Conservation (phyloP, 2,797 vertebrate genomes). For the Scyliorhinus canicula region DNA sequence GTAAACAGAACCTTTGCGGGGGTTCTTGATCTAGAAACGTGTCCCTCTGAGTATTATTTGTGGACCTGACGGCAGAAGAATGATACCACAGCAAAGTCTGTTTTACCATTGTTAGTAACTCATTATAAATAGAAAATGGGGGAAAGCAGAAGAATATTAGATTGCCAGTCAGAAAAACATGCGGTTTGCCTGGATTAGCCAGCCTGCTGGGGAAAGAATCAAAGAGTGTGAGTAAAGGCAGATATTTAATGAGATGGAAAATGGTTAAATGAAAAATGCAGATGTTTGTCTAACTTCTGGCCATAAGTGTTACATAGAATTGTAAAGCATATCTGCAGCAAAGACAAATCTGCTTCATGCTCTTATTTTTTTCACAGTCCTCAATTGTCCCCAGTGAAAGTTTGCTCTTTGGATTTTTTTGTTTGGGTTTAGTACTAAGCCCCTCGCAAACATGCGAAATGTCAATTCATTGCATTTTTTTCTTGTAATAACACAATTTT, state of each 20-base stretch:
- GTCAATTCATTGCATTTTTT: background rate
- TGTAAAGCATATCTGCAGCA: background rate
- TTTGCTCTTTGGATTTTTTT: background rate
- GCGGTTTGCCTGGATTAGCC: background rate
- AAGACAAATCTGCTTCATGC: background rate
- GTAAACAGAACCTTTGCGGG: background rate
- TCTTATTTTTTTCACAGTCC: background rate
- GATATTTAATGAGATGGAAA: background rate
- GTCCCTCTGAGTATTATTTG: background rate
- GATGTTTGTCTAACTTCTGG: constrained; percentile 24
- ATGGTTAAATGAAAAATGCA: background rate
- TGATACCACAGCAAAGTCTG: background rate
- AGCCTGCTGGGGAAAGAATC: background rate
- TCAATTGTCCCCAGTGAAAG: background rate
- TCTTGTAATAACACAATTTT: background rate
- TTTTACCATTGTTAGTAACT: background rate
- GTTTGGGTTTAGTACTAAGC: background rate
- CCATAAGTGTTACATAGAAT: background rate
- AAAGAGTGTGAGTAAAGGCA: no score
- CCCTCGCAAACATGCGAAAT: background rate
- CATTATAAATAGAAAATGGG: background rate
- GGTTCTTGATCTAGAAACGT: background rate
- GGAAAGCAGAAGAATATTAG: background rate
- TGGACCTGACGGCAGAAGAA: background rate
- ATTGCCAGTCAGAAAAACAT: background rate